Evolutionary conservation across 2,888 invertebrate species (phyloP).

Genomic region (Tachina lurida): DNA sequence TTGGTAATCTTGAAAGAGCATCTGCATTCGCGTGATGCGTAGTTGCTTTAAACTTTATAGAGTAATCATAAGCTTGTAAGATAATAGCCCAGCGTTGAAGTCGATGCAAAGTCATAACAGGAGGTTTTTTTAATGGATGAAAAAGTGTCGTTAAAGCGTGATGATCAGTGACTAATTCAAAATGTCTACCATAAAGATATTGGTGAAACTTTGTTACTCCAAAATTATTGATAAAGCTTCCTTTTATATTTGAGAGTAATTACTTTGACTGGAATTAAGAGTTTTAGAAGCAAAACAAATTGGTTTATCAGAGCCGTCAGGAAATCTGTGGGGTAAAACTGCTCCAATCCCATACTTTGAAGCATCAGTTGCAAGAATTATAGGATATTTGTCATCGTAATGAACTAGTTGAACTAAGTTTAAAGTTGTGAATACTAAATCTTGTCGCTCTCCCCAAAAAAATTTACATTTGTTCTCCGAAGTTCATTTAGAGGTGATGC

Average conservation of each 20-base stretch:
- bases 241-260: no score
- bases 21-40: slow-evolving; percentile 37
- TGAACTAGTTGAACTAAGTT: slow-evolving; percentile 51
- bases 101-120: slow-evolving; percentile 44
- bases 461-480: no score
- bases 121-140: slow-evolving; percentile 58
- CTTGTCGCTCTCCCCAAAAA: no score
- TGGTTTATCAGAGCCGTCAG: slow-evolving; percentile 52
- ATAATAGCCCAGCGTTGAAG: no score
- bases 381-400: slow-evolving; percentile 53
- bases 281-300: slow-evolving; percentile 65
- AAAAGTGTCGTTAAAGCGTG: slow-evolving; percentile 34
- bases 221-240: no score
- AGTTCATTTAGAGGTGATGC: no score
- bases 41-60: slow-evolving; percentile 11
- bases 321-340: slow-evolving; percentile 23
- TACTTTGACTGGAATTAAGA: slow-evolving; percentile 8
- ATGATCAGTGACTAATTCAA: no score
- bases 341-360: no score
- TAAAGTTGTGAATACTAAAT: neutral
- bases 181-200: no score
- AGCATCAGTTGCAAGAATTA: no score
- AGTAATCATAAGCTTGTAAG: neutral
- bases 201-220: no score
- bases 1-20: slow-evolving; percentile 36